These are phyloP conservation scores for Esox masquinongy DNA, from an alignment of 2,797 vertebrate genomes.

Conservation along the genomic window DNA sequence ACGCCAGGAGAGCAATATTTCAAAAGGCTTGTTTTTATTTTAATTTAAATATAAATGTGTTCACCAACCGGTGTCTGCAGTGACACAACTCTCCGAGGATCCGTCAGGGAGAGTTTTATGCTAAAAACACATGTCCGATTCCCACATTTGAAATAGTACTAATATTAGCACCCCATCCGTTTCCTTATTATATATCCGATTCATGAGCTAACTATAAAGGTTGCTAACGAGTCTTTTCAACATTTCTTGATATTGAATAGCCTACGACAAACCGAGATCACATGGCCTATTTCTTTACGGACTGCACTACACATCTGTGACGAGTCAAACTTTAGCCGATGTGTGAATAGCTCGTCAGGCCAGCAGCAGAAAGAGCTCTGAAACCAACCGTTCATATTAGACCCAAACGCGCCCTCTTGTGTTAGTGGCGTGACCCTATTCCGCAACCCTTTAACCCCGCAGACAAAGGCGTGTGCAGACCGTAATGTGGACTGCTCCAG, in stretches of 20 bases:
- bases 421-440: conserved; percentile 47
- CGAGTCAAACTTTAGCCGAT: not conserved
- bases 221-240: not conserved
- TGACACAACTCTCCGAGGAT: no score
- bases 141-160: no score
- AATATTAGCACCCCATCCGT: no score
- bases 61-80: not conserved
- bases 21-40: not conserved
- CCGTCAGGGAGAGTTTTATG: no score
- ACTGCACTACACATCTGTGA: not conserved
- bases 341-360: not conserved
- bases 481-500: not conserved
- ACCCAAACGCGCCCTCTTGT: conserved; percentile 75
- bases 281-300: not conserved
- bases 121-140: no score
- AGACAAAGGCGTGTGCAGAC: conserved; percentile 41
- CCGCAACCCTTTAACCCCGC: conserved; percentile 16
- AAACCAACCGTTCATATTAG: conserved; percentile 21
- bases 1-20: not conserved
- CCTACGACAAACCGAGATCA: no score
- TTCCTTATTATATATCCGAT: not conserved
- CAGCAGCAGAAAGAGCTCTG: not conserved
- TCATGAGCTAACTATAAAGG: not conserved
- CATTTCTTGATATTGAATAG: not conserved
- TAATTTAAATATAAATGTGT: not conserved